Evolutionary conservation across 2,797 vertebrate genomes (phyloP), one percentile per base, ranked within the genome.

Genomic region (Aeoliscus strigatus): DNA sequence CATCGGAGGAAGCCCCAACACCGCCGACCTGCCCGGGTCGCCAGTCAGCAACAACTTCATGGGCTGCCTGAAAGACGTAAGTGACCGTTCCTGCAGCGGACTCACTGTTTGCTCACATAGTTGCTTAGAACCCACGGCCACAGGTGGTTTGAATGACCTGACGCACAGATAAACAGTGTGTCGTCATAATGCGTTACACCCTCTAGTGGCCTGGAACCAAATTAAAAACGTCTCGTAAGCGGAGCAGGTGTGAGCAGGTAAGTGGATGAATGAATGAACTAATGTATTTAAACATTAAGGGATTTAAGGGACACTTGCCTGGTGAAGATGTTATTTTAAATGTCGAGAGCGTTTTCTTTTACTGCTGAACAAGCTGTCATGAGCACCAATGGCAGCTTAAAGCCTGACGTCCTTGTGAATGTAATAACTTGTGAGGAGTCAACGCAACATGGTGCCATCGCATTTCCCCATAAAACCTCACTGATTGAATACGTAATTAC

Each of bases 31-130:
- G 42, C 94, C 94, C 0, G 94, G 94, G 12, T 96, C 93, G 0
- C 93, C 94, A 0, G 94, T 97, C 84, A 97, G 93, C 90, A 97
- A 96, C 87, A 97, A 96, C 86, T 97, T 97, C 74, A 95, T 96
- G 93, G 94, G 94, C 61, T 97, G 94, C 79, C 91, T 97, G 9
- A 96, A 94, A 83, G 93, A 96, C 1, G 94, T 97, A 67, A 95
- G 93, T 88, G 1, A 1, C 26, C 13, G 2, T 10, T 3, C n/a
- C 14, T 21, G 18, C 3, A 21, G 3, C 3, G 3, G 18, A 3
- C 18, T 21, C 18, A 21, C 18, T 6, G 3, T 21, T 21, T 6
- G 6, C 18, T 3, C 6, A 6, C 18, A 21, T 6, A 6, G 3
- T 21, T 6, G 6, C 18, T 21, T 21, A 3, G 18, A 21, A 21